A percentile compares a stretch with the other conserved stretches of the same genome.
Evolutionary conservation across 2,113 vertebrate species (phyloP).

Genomic region (Elanus axillaris): DNA sequence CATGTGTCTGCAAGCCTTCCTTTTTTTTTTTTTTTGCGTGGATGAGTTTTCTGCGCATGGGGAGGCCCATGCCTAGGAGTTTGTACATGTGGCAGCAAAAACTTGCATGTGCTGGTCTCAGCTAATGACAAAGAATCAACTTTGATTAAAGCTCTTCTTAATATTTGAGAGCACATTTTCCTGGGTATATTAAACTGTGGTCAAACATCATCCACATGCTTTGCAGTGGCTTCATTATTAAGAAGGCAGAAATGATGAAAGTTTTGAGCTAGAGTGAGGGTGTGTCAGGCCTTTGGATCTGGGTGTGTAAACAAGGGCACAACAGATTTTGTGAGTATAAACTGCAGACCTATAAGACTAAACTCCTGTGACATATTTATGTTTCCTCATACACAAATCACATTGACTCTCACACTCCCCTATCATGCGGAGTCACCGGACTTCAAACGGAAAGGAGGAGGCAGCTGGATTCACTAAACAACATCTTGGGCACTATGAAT

Average conservation of each 20-base stretch:
- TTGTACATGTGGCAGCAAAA: background rate
- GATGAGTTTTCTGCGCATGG: background rate
- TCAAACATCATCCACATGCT: slow-evolving; percentile 60
- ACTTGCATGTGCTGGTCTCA: background rate
- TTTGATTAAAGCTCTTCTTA: slow-evolving; percentile 50
- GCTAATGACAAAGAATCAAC: background rate
- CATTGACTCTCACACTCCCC: slow-evolving; percentile 72
- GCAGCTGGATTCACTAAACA: slow-evolving; percentile 74
- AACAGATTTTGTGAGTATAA: slow-evolving; percentile 69
- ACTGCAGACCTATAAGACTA: slow-evolving; percentile 70
- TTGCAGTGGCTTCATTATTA: slow-evolving; percentile 16
- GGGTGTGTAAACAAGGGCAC: slow-evolving; percentile 69
- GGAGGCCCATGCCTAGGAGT: background rate
- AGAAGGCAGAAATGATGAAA: slow-evolving; percentile 38
- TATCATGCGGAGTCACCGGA: slow-evolving; percentile 57
- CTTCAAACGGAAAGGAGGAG: slow-evolving; percentile 62
- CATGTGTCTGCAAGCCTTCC: background rate
- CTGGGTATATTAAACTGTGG: slow-evolving; percentile 55
- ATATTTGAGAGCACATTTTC: slow-evolving; percentile 27
- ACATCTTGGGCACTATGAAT: slow-evolving; percentile 63
- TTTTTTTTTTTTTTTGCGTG: background rate
- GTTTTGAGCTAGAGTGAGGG: slow-evolving; percentile 27
- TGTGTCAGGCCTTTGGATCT: slow-evolving; percentile 62
- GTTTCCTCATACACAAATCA: slow-evolving; percentile 72
- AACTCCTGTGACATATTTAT: slow-evolving; percentile 75